Base-by-base conservation (phyloP, 2,888 invertebrate species). In the Dolichopus griseipennis region DNA sequence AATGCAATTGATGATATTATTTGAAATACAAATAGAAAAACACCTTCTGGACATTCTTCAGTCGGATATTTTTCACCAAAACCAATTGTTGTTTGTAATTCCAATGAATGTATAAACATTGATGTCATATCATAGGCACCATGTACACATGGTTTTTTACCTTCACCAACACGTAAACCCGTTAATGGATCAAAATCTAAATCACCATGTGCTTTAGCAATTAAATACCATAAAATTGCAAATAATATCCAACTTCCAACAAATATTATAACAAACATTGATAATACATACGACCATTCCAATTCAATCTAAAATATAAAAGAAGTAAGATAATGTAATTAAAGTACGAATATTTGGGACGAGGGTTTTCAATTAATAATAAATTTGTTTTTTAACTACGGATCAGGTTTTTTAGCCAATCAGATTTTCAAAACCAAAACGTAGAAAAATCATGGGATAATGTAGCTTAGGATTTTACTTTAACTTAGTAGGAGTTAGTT, bases 271-370 rank as follows among this genome's bases (percentile, higher is more conserved):
- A 91, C 87, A 78, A 97, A 95, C 68, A 94, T 87, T 65, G 93
- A 83, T 67, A 97, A 83, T 66, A 95, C 95, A 88, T 92, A 95
- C 69, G 93, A 87, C 97, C 97, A 97, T 80, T 93, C 90, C 70
- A 85, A 81, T 75, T 87, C 87, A 66, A 88, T 83, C 76, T 81
- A n/a, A n/a, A n/a, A n/a, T n/a, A n/a, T n/a, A n/a, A n/a, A n/a
- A n/a, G n/a, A n/a, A n/a, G n/a, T n/a, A n/a, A n/a, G n/a, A n/a
- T n/a, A n/a, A n/a, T n/a, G n/a, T n/a, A n/a, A n/a, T n/a, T n/a
- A n/a, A n/a, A n/a, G n/a, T n/a, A n/a, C n/a, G n/a, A n/a, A n/a
- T n/a, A n/a, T n/a, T n/a, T n/a, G n/a, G n/a, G n/a, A n/a, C n/a
- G n/a, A n/a, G n/a, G n/a, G n/a, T n/a, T n/a, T n/a, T n/a, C n/a